Evolutionary conservation across 2,113 vertebrate genomes (phyloP).

Genomic region (Otocyon megalotis): DNA sequence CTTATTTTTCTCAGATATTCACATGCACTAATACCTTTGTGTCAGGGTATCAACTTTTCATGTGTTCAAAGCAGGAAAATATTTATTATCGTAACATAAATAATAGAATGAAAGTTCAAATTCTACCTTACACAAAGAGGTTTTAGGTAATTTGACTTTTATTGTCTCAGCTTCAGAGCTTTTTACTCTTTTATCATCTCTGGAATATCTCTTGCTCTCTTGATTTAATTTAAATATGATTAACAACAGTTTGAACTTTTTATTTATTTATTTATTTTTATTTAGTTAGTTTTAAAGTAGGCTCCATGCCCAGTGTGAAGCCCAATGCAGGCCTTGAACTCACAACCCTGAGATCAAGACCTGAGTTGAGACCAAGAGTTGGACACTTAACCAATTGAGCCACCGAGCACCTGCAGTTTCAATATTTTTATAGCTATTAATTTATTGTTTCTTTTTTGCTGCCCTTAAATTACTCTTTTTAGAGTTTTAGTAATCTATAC

Average conservation of each 20-base stretch:
- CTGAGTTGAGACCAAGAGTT: background rate
- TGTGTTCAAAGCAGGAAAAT: slow-evolving; percentile 1
- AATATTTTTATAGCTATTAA: slow-evolving; percentile 20
- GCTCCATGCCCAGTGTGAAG: background rate
- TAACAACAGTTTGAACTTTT: background rate
- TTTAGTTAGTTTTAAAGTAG: background rate
- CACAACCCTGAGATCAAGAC: background rate
- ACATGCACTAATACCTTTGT: background rate
- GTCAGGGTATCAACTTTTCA: slow-evolving; percentile 25
- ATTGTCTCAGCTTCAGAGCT: background rate
- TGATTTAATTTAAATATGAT: slow-evolving; percentile 54
- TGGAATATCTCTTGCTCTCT: slow-evolving; percentile 38
- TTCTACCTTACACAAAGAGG: background rate
- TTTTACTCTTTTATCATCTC: slow-evolving; percentile 34
- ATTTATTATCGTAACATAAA: slow-evolving; percentile 40
- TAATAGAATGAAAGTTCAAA: slow-evolving; percentile 31
- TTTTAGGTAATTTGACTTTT: slow-evolving; percentile 43
- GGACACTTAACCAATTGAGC: background rate
- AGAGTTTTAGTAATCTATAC: background rate
- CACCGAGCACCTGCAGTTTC: background rate
- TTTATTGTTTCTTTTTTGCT: slow-evolving; percentile 52
- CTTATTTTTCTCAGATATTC: slow-evolving; percentile 56
- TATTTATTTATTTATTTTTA: too few species aligned
- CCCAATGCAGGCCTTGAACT: background rate
- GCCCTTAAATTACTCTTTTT: background rate